These are phyloP conservation scores for Aethes cnicana DNA, from an alignment of 2,888 invertebrate genomes.

Conservation along the genomic window DNA sequence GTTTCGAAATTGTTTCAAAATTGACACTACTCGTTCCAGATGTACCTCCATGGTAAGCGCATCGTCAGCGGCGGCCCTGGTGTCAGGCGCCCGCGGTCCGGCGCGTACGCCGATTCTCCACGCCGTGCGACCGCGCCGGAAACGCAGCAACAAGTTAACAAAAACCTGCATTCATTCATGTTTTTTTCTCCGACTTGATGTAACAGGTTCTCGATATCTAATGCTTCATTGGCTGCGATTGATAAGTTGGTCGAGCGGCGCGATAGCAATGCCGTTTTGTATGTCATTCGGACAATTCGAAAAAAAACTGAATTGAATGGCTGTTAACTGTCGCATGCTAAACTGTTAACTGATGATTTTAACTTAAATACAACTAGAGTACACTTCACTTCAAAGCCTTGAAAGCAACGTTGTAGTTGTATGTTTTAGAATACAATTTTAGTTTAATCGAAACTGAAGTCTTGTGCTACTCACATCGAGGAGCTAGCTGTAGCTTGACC, in stretches of 20 bases:
- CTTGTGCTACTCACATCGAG: too few species aligned
- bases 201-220: conserved; percentile 61
- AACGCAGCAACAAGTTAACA: conserved; percentile 78
- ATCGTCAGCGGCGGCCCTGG: conserved; percentile 35
- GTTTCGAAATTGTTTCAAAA: too few species aligned
- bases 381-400: too few species aligned
- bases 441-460: too few species aligned
- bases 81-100: conserved; percentile 59
- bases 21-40: too few species aligned
- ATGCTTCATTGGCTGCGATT: conserved; percentile 27
- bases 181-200: conserved; percentile 58
- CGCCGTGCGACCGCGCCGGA: conserved; percentile 72
- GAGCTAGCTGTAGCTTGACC: too few species aligned
- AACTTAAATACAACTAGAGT: too few species aligned
- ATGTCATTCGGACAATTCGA: conserved; percentile 5
- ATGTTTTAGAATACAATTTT: too few species aligned
- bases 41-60: conserved; percentile 4
- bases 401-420: too few species aligned
- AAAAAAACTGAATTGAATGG: conserved; percentile 9
- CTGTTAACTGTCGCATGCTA: too few species aligned
- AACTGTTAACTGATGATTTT: too few species aligned
- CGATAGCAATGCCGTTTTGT: conserved; percentile 20
- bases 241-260: conserved; percentile 20
- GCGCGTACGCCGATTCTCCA: conserved; percentile 78
- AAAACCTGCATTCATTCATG: conserved; percentile 78